These are phyloP conservation scores for Helicoverpa assulta DNA, from an alignment of 2,888 invertebrate species.

Conservation along the genomic window DNA sequence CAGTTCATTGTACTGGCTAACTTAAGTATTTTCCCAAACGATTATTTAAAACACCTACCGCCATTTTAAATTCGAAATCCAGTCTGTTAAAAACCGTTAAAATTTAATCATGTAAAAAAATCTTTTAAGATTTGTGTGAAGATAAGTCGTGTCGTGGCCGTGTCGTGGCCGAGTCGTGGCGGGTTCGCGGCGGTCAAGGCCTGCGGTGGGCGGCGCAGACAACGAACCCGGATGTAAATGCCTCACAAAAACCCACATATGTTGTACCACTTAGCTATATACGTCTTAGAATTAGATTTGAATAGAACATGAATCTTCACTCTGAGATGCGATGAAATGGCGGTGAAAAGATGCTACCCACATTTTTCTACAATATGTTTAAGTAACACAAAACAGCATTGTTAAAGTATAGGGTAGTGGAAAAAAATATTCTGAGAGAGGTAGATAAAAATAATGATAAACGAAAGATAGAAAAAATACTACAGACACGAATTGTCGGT, in stretches of 20 bases:
- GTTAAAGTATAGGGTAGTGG: too few species aligned
- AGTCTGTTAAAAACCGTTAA: background rate
- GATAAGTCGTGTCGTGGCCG: constrained; percentile 46
- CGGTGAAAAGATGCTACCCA: background rate
- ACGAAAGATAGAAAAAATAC: background rate
- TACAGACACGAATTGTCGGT: background rate
- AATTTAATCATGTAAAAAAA: background rate
- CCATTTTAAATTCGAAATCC: constrained; percentile 33
- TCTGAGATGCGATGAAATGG: constrained; percentile 9
- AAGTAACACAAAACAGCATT: background rate
- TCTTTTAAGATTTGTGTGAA: constrained; percentile 3
- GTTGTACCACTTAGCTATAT: constrained; percentile 49
- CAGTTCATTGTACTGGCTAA: constrained; percentile 35
- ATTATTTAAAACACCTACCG: constrained; percentile 29
- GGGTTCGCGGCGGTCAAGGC: constrained; percentile 87
- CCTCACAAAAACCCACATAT: constrained; percentile 71
- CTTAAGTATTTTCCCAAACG: constrained; percentile 53
- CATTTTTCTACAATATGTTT: background rate
- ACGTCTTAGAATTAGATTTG: constrained; percentile 47
- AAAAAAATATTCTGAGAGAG: too few species aligned
- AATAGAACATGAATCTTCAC: constrained; percentile 35
- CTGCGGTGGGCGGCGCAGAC: constrained; percentile 83
- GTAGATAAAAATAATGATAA: background rate
- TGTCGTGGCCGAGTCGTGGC: constrained; percentile 60
- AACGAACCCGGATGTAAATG: constrained; percentile 85